These are phyloP conservation scores for Hedychridium roseum DNA, from an alignment of 2,888 invertebrate genomes.

Conservation along the genomic window DNA sequence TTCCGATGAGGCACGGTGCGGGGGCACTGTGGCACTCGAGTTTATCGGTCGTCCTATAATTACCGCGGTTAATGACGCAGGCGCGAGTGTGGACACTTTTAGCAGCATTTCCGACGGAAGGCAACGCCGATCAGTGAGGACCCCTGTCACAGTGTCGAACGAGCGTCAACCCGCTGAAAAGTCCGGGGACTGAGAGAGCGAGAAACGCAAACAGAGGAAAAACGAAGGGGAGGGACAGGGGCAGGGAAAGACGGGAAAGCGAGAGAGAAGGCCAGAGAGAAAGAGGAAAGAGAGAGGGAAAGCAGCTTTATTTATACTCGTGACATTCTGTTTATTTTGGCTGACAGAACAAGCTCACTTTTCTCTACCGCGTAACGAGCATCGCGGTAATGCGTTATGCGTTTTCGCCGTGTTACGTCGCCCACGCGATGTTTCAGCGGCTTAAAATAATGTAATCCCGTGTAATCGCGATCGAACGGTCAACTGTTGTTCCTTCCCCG, in stretches of 20 bases:
- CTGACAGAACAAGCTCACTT: constrained; percentile 48
- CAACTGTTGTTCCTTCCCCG: too few relatives aligned
- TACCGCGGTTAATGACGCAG: constrained; percentile 25
- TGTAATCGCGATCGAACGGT: too few relatives aligned
- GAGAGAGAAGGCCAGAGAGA: constrained; percentile 13
- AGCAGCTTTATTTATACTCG: constrained; percentile 60
- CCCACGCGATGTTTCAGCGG: too few relatives aligned
- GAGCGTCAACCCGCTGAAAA: constrained; percentile 16
- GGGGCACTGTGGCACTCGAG: background rate
- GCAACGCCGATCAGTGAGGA: constrained; percentile 31
- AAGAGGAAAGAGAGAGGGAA: constrained; percentile 37
- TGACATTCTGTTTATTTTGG: constrained; percentile 62
- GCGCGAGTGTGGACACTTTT: constrained; percentile 21
- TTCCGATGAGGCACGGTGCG: too few relatives aligned
- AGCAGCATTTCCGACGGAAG: constrained; percentile 28
- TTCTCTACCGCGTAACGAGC: constrained; percentile 34
- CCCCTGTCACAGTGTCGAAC: constrained; percentile 15
- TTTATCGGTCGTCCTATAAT: constrained; percentile 22
- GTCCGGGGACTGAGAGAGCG: too few relatives aligned
- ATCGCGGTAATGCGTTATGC: constrained; percentile 21
- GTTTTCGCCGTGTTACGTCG: constrained; percentile 20
- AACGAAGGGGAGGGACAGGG: background rate
- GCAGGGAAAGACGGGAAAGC: constrained; percentile 10
- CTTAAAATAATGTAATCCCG: too few relatives aligned
- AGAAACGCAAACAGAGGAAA: background rate